These are phyloP conservation scores for Myiagra hebetior DNA, from an alignment of 2,113 vertebrate species.

Conservation along the genomic window DNA sequence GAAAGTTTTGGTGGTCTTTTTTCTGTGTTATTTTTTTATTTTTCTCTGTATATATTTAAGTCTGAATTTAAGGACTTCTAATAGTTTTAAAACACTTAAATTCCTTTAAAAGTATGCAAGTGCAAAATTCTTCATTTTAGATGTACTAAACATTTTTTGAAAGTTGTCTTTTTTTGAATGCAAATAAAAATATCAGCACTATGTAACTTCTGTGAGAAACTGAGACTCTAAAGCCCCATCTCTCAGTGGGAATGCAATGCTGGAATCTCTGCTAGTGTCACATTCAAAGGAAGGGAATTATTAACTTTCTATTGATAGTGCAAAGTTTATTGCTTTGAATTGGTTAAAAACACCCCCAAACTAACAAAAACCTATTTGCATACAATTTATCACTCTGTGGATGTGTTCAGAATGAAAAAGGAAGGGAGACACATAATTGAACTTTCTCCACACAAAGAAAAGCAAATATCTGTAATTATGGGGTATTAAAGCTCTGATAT, in stretches of 20 bases:
- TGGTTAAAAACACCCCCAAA: background rate
- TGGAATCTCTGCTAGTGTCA: background rate
- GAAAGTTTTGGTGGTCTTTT: rapidly evolving
- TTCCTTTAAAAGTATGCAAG: background rate
- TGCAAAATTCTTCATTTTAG: background rate
- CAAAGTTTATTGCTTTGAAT: background rate
- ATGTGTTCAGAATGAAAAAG: background rate
- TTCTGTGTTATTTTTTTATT: background rate
- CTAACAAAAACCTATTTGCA: background rate
- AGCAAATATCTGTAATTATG: background rate
- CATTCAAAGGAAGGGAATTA: background rate
- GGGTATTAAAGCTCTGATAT: background rate
- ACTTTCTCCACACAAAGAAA: background rate
- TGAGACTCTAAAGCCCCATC: background rate
- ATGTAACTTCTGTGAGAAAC: background rate
- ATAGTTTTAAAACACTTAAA: background rate
- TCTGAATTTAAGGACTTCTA: background rate
- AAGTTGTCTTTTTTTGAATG: background rate
- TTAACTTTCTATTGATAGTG: background rate
- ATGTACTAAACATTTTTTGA: background rate
- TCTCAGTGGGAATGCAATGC: background rate
- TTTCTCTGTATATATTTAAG: background rate
- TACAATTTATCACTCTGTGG: background rate
- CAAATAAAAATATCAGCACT: background rate
- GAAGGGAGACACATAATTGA: background rate